These are phyloP conservation scores for Nyctibius grandis DNA, from an alignment of 2,797 vertebrate species.

Conservation along the genomic window DNA sequence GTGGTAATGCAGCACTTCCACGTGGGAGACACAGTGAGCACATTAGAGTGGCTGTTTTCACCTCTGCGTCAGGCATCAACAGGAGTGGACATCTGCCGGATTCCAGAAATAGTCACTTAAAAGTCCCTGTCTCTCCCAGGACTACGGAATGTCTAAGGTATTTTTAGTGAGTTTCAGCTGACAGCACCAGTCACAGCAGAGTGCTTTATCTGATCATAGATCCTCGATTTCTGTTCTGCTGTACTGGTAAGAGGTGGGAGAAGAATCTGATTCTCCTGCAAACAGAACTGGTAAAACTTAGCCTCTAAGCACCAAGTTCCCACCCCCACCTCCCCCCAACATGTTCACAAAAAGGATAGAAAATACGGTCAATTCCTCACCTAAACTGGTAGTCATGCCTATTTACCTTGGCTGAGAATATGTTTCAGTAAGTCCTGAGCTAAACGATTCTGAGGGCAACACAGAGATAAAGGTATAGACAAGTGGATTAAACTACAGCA, in stretches of 20 bases:
- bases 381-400: not conserved
- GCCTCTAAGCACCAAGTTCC: not conserved
- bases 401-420: not conserved
- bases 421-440: not conserved
- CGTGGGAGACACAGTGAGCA: not conserved
- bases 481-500: not conserved
- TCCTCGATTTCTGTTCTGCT: not conserved
- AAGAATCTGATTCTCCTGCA: not conserved
- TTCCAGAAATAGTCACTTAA: not conserved
- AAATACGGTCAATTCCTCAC: not conserved
- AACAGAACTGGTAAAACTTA: not conserved
- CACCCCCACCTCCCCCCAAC: too few relatives aligned
- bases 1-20: not conserved
- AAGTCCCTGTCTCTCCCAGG: not conserved
- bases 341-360: not conserved
- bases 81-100: not conserved
- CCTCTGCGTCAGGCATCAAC: not conserved
- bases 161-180: not conserved
- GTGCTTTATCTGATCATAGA: not conserved
- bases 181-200: not conserved
- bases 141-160: not conserved
- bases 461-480: not conserved
- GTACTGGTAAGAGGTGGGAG: not conserved
- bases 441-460: not conserved
- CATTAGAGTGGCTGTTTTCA: not conserved